These are phyloP conservation scores for Diorhabda sublineata DNA, from an alignment of 1,140 invertebrate genomes.

Conservation along the genomic window DNA sequence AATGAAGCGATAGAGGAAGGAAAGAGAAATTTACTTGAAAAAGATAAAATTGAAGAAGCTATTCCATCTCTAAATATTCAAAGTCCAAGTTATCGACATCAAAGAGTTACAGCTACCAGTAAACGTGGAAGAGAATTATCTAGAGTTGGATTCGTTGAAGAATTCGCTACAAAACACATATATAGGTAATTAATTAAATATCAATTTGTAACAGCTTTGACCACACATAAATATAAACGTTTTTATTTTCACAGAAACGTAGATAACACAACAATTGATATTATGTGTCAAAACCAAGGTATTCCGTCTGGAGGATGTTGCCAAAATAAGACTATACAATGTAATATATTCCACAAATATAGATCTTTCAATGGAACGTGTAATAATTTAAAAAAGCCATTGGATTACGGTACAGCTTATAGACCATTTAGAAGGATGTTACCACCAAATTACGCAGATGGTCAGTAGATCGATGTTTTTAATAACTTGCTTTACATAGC, in stretches of 20 bases:
- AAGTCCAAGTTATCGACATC: slow-evolving; percentile 64
- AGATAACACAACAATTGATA: not conserved
- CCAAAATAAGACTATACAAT: slow-evolving; percentile 9
- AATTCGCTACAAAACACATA: slow-evolving; percentile 60
- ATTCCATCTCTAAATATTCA: slow-evolving; percentile 50
- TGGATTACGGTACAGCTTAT: slow-evolving; percentile 66
- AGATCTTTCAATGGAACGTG: slow-evolving; percentile 73
- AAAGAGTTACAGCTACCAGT: slow-evolving; percentile 60
- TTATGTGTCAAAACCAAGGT: not conserved
- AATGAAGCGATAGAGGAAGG: slow-evolving; percentile 52
- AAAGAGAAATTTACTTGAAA: slow-evolving; percentile 53
- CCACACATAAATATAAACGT: not conserved
- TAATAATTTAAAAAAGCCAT: slow-evolving; percentile 68
- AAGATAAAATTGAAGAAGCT: slow-evolving; percentile 53
- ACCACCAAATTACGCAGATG: slow-evolving; percentile 73
- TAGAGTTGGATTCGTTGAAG: slow-evolving; percentile 58
- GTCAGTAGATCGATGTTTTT: slow-evolving; percentile 43
- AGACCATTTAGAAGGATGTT: slow-evolving; percentile 71
- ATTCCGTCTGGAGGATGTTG: slow-evolving; percentile 6
- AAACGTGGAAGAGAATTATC: slow-evolving; percentile 56
- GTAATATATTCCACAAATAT: slow-evolving; percentile 49
- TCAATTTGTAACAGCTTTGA: not conserved
- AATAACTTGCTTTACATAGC: too few species aligned
- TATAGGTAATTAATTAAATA: slow-evolving; percentile 36
- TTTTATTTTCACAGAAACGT: slow-evolving; percentile 1